Conservation (phyloP, 1,140 invertebrate species). For the Apis cerana region DNA sequence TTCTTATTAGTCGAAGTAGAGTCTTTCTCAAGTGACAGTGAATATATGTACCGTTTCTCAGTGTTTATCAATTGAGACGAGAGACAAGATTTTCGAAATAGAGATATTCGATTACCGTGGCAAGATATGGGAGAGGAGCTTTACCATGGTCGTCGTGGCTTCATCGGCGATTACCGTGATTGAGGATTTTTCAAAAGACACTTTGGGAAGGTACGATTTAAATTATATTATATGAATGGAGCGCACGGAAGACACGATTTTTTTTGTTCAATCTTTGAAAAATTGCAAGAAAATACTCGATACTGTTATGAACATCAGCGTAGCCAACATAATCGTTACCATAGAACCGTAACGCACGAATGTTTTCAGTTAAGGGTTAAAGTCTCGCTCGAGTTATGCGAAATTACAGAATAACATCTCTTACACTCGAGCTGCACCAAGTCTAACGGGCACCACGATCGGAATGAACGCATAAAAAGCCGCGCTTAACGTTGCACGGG, state of each 20-base stretch:
- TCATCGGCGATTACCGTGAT: constrained; percentile 74
- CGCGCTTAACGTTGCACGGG: background rate
- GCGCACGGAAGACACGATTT: background rate
- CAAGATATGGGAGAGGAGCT: constrained; percentile 70
- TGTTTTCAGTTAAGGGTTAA: constrained; percentile 15
- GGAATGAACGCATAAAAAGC: constrained; percentile 24
- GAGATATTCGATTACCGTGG: constrained; percentile 21
- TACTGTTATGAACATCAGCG: constrained; percentile 16
- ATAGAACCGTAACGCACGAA: constrained; percentile 13
- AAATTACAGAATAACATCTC: constrained; percentile 21
- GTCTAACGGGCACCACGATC: constrained; percentile 20
- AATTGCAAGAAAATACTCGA: background rate
- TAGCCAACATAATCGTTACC: constrained; percentile 12
- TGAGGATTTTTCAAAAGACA: constrained; percentile 78
- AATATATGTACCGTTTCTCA: background rate
- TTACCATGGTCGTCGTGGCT: constrained; percentile 78
- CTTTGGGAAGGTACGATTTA: constrained; percentile 75
- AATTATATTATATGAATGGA: background rate
- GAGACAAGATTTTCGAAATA: constrained; percentile 8
- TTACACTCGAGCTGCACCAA: background rate
- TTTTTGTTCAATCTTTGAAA: background rate
- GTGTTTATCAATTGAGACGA: background rate
- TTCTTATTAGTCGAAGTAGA: too few relatives aligned
- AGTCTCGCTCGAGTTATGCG: constrained; percentile 34
- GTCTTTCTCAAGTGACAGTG: background rate